These are phyloP conservation scores for Alauda arvensis DNA, from an alignment of 2,797 vertebrate species.

Conservation along the genomic window DNA sequence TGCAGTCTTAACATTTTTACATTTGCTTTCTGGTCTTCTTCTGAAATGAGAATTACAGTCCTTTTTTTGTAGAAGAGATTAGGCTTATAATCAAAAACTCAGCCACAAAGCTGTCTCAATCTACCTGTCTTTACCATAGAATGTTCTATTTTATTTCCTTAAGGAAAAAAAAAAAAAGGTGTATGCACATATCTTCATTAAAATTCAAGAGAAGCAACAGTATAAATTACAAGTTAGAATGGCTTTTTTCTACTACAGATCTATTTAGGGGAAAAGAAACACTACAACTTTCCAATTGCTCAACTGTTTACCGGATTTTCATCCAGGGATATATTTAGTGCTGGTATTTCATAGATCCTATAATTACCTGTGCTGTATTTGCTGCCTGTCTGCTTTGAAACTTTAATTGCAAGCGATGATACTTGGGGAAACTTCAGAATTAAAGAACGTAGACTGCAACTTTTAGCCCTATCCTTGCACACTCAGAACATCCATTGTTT, in stretches of 20 bases:
- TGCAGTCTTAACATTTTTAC: background rate
- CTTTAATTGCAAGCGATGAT: background rate
- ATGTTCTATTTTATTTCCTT: background rate
- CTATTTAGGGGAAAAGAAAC: constrained; percentile 7
- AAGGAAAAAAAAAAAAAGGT: background rate
- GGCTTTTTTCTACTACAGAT: background rate
- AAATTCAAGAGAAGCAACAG: background rate
- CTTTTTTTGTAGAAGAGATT: background rate
- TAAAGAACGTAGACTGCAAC: background rate
- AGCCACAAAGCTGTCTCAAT: background rate
- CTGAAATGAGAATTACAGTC: background rate
- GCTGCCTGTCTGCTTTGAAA: background rate
- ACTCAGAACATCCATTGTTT: background rate
- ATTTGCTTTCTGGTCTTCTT: background rate
- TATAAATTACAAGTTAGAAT: background rate
- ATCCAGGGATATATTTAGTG: constrained; percentile 1
- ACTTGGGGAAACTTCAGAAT: background rate
- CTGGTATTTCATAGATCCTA: constrained; percentile 9
- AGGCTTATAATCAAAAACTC: background rate
- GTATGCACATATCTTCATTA: background rate
- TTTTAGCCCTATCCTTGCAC: background rate
- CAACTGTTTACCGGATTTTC: constrained; percentile 26
- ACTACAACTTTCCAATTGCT: background rate
- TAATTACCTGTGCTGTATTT: constrained; percentile 34
- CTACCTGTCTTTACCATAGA: background rate